A percentile compares a stretch with the other conserved stretches of the same genome.
Conservation (phyloP, 2,888 invertebrate genomes). For the Zeuzera pyrina region DNA sequence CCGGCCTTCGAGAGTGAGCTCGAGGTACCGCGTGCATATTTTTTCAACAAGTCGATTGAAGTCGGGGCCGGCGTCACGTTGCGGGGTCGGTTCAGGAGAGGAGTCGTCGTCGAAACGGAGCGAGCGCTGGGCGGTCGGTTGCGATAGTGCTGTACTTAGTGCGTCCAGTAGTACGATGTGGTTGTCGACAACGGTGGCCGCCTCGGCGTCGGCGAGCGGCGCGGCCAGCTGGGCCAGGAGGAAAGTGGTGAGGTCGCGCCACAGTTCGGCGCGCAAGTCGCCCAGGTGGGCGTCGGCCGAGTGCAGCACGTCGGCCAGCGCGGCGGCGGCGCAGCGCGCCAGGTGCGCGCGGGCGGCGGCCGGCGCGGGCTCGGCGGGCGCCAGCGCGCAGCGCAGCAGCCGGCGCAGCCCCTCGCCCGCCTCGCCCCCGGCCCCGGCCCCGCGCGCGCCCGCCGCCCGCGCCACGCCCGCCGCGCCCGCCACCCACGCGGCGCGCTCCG, state of each 20-base stretch:
- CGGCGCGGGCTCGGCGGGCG: slow-evolving; percentile 6
- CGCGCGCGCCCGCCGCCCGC: slow-evolving; percentile 2
- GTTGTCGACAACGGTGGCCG: slow-evolving; percentile 53
- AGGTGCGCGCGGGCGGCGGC: slow-evolving; percentile 14
- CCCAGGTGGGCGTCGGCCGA: slow-evolving; percentile 5
- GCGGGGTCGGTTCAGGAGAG: background rate
- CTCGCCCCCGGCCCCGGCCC: slow-evolving; percentile 23
- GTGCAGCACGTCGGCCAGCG: background rate
- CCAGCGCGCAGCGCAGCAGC: slow-evolving; percentile 2
- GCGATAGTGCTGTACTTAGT: background rate
- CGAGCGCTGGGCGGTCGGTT: background rate
- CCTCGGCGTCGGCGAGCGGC: slow-evolving; percentile 47
- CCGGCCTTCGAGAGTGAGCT: background rate
- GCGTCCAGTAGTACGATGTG: slow-evolving; percentile 20
- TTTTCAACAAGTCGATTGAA: background rate
- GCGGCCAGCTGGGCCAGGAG: slow-evolving; percentile 44
- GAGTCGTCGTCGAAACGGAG: background rate
- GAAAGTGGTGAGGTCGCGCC: too few relatives aligned
- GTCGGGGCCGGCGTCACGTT: background rate
- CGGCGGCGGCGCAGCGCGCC: slow-evolving; percentile 19
- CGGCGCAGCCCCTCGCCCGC: slow-evolving; percentile 6
- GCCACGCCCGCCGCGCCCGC: slow-evolving; percentile 4
- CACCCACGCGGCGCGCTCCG: background rate
- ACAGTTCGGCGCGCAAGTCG: too few relatives aligned
- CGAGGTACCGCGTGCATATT: background rate